A percentile compares a stretch with the other conserved stretches of the same genome.
phyloP scores from a whole-genome alignment of 2,888 invertebrate species.

The Idaea straminata region DNA sequence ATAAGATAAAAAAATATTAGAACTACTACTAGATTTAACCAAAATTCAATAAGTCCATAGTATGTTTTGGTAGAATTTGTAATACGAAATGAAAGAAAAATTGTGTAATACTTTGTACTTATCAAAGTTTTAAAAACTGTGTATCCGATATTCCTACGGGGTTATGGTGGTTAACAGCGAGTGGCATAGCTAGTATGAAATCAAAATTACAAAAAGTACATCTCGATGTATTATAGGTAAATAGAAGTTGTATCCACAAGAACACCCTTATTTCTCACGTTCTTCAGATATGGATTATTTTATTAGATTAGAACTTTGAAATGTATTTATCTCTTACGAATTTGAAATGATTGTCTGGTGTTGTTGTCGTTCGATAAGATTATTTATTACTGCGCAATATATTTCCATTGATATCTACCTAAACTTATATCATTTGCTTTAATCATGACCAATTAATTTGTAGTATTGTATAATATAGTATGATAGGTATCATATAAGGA shows the following conservation, averaged over 20 bases:
- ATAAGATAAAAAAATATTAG: too few species aligned
- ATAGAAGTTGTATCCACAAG: not conserved
- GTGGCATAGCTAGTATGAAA: too few species aligned
- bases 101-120: too few species aligned
- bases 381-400: not conserved
- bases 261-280: not conserved
- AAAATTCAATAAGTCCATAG: too few species aligned
- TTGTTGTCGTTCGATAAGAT: not conserved
- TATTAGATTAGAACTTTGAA: slow-evolving; percentile 1
- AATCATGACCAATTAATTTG: not conserved
- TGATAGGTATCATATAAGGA: not conserved
- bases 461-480: not conserved
- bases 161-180: too few species aligned
- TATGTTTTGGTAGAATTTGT: too few species aligned
- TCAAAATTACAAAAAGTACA: not conserved
- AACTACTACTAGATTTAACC: too few species aligned
- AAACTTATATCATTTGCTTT: not conserved
- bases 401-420: not conserved
- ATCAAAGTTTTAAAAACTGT: too few species aligned
- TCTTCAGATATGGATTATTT: not conserved
- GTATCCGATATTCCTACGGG: too few species aligned
- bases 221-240: not conserved
- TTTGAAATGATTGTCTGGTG: not conserved
- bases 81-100: too few species aligned
- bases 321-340: not conserved